Base-by-base conservation (phyloP, 2,113 vertebrate species). In the Menura novaehollandiae region DNA sequence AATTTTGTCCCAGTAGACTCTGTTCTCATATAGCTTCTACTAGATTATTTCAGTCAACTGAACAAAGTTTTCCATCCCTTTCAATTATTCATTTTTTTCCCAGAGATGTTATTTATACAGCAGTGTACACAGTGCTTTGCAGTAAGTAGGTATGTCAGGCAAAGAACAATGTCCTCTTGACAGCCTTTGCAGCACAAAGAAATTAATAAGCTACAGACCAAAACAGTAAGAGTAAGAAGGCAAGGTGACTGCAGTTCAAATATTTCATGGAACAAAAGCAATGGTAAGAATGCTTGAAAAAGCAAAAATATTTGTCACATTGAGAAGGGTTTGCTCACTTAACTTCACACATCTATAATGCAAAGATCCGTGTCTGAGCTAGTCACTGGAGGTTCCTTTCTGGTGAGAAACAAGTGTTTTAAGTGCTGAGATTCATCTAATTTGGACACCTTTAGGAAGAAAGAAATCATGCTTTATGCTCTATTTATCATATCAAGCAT, bases 81-180 rank as follows among this genome's bases (percentile, higher is more conserved):
- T 96, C 87, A 97, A 95, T 96, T 97, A 97, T 97, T 97, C 81
- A 93, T 96, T 75, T 93, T 94, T 96, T 68, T 96, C 82, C 27
- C 91, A 79, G 92, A 90, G 95, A 95, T 93, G 76, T 95, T 92
- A 90, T 96, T 97, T 96, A 96, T 96, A 93, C 80, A 96, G 88
- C 76, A 91, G 73, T 97, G 93, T 95, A 94, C 82, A 94, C 87
- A 93, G 87, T 64, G 73, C 76, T 76, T 90, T 91, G 91, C 94
- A 95, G 88, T 83, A 95, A 86, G 89, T 92, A 87, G 86, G 81
- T 89, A 64, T 92, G 87, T 89, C 85, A 91, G 79, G 66, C 94
- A 74, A 92, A 94, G 87, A 88, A 82, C 93, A 85, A 82, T 55
- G 84, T 96, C 81, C 80, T 91, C 80, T 84, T 18, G 3, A 91